A percentile compares a stretch with the other conserved stretches of the same genome.
Evolutionary conservation across 1,140 invertebrate genomes (phyloP).

Genomic region (Bombus consobrinus): DNA sequence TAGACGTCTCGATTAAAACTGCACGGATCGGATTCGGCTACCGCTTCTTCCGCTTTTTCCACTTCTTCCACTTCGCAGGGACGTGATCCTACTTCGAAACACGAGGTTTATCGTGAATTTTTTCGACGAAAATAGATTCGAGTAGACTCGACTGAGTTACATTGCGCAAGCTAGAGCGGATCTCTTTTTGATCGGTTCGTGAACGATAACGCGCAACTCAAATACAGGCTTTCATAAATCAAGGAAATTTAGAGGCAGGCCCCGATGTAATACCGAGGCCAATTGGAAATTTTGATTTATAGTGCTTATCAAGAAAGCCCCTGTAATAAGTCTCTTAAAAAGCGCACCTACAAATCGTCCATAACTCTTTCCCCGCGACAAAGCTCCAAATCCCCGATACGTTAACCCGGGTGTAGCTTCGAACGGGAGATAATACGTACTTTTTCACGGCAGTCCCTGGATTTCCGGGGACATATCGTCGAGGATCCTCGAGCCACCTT

Average conservation of each 20-base stretch:
- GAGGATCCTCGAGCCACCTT: conserved; percentile 57
- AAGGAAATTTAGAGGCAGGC: conserved; percentile 24
- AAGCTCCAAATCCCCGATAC: conserved; percentile 61
- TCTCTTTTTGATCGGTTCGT: conserved; percentile 9
- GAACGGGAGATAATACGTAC: conserved; percentile 63
- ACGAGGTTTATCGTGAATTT: not conserved
- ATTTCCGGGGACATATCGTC: conserved; percentile 67
- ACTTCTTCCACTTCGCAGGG: not conserved
- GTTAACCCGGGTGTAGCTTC: conserved; percentile 42
- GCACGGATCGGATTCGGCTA: not conserved
- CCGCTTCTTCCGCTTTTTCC: not conserved
- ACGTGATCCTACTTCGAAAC: not conserved
- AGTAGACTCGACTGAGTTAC: not conserved
- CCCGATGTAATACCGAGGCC: conserved; percentile 9
- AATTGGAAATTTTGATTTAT: conserved; percentile 53
- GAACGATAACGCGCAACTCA: conserved; percentile 21
- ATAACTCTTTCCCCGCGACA: conserved; percentile 57
- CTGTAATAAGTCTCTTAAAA: conserved; percentile 53
- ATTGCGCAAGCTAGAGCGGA: not conserved
- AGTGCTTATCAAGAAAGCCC: conserved; percentile 45
- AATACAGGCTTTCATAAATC: conserved; percentile 42
- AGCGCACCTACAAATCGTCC: conserved; percentile 54
- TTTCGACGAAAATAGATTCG: not conserved
- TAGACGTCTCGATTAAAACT: conserved; percentile 40
- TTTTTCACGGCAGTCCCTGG: conserved; percentile 67